Percentiles rank a stretch among this genome's conserved stretches.
These are phyloP conservation scores for Eupeodes corollae DNA, from an alignment of 1,140 invertebrate genomes.

Conservation along the genomic window DNA sequence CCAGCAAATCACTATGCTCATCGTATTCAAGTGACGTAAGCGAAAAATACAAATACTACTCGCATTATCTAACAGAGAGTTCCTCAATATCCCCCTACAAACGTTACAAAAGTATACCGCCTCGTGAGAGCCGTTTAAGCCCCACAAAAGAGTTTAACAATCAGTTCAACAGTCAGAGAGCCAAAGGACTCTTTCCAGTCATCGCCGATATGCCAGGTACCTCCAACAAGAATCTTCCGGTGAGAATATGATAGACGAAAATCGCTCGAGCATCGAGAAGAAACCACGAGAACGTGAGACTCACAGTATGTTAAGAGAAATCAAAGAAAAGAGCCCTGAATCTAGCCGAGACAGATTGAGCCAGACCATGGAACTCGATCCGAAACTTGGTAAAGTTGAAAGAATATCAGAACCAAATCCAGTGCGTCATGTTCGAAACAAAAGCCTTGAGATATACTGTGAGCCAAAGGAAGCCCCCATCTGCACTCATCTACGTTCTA, in stretches of 20 bases:
- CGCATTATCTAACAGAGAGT: conserved; percentile 20
- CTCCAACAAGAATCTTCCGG: conserved; percentile 48
- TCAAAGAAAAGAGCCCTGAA: conserved; percentile 44
- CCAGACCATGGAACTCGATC: background rate
- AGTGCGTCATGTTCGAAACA: conserved; percentile 24
- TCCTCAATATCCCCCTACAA: conserved; percentile 13
- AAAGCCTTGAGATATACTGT: conserved; percentile 25
- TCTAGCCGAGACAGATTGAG: conserved; percentile 3
- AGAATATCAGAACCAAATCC: conserved; percentile 1
- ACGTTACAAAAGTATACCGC: conserved; percentile 14
- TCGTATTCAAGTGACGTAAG: conserved; percentile 28
- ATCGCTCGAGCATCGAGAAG: conserved; percentile 54
- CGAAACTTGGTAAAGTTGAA: conserved; percentile 1
- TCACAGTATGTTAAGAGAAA: conserved; percentile 51
- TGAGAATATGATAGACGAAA: conserved; percentile 57
- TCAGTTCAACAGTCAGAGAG: conserved; percentile 25
- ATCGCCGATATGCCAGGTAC: conserved; percentile 56
- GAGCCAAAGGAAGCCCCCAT: conserved; percentile 5
- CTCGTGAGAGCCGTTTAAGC: background rate
- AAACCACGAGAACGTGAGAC: conserved; percentile 52
- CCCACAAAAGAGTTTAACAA: background rate
- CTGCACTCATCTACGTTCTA: too few relatives aligned
- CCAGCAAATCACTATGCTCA: conserved; percentile 23
- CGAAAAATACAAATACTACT: conserved; percentile 35
- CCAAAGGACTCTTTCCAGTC: conserved; percentile 38